Evolutionary conservation across 2,113 vertebrate genomes (phyloP), one percentile per base, ranked within the genome.

Genomic region (Syngnathus scovelli): DNA sequence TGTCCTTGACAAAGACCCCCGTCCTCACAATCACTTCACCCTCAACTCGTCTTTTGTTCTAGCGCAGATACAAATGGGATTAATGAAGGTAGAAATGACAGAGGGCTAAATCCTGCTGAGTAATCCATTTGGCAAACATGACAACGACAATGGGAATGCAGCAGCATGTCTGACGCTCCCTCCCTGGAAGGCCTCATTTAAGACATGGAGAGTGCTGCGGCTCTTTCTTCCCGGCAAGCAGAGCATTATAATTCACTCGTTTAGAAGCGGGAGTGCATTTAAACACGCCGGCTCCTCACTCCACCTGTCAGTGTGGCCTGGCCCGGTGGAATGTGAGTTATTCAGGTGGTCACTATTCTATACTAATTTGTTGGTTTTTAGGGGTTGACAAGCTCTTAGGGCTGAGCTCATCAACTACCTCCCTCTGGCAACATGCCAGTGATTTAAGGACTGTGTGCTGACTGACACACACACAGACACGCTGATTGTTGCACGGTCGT

Each of bases 1-100:
- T 85, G 79, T 84, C 79, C 83, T 87, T 89, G 84, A 87, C 76
- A 86, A 70, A 83, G 66, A 19, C 19, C 58, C 38, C 58, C 21
- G 51, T 6, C 23, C 61, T 21, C 21, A 19, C 44, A 6, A 65
- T 51, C 55, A 11, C 44, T 21, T 49, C 23, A n/a, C 33, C 46
- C 46, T 65, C 36, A 49, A 33, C 66, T 59, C n/a, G 67, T 64
- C 83, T 87, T 90, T 90, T 90, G 86, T 90, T 86, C 79, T 75
- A 81, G 73, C 78, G 64, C 71, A 75, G 78, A 88, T 87, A 87
- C 81, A 89, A 89, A 84, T 78, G 80, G 86, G 89, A 89, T 90
- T 90, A 89, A 86, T 86, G 85, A 85, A 89, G 85, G 87, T 85
- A 83, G 88, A 83, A 78, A 88, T 90, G 87, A 89, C 87, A 89